Evolutionary conservation across 2,888 invertebrate species (phyloP).

Genomic region (Antitype chi): DNA sequence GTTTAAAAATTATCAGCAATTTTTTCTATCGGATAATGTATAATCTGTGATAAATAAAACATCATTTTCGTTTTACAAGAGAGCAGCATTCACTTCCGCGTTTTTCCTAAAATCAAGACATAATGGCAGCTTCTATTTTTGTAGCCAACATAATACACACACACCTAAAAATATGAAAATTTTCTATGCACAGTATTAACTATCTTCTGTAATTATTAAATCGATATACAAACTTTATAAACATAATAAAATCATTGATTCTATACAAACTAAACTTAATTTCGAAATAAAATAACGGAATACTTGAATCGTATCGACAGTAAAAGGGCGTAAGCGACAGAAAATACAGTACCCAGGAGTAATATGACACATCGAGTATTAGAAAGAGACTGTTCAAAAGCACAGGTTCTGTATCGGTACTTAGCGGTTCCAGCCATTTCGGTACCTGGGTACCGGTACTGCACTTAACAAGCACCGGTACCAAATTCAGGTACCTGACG

Average conservation of each 20-base stretch:
- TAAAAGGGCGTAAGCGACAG: slow-evolving; percentile 16
- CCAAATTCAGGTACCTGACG: neutral
- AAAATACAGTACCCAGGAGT: neutral
- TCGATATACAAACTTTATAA: slow-evolving; percentile 56
- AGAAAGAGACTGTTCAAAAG: neutral
- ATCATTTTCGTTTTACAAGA: no score
- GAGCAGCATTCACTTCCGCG: no score
- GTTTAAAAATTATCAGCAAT: no score
- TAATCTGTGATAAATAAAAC: no score
- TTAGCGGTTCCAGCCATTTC: no score
- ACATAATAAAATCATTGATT: slow-evolving; percentile 64
- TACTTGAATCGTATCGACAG: slow-evolving; percentile 58
- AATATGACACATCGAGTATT: neutral
- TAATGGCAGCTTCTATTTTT: neutral
- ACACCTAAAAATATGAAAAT: slow-evolving; percentile 10
- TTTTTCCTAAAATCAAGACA: no score
- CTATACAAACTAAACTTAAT: slow-evolving; percentile 62
- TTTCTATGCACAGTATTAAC: slow-evolving; percentile 19
- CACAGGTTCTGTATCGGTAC: no score
- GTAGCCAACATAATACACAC: slow-evolving; percentile 1
- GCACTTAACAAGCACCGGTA: neutral
- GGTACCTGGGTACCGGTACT: neutral
- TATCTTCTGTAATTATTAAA: slow-evolving; percentile 20
- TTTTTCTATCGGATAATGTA: no score
- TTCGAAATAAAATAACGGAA: slow-evolving; percentile 64